phyloP scores from a whole-genome alignment of 2,888 invertebrate genomes.

The Dasysyrphus tricinctus region DNA sequence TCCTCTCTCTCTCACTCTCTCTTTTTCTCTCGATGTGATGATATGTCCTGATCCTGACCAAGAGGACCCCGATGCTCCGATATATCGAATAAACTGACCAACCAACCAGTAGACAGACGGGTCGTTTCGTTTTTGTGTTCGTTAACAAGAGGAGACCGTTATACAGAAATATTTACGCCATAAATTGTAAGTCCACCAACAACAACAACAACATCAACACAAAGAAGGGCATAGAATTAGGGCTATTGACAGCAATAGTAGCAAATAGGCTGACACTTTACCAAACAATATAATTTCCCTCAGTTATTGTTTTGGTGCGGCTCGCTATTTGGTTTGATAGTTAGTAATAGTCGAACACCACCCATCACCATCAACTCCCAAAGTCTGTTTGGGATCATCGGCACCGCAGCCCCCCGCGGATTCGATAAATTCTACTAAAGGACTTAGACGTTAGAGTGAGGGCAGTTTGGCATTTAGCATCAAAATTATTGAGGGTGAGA shows the following conservation, averaged over 20 bases:
- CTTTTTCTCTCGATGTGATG: constrained; percentile 21
- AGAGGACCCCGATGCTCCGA: constrained; percentile 18
- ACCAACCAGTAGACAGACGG: constrained; percentile 31
- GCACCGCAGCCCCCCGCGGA: constrained; percentile 22
- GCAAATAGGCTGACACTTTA: constrained; percentile 71
- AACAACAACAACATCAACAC: constrained; percentile 29
- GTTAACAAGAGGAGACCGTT: constrained; percentile 42
- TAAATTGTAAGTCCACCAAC: constrained; percentile 56
- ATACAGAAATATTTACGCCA: constrained; percentile 58
- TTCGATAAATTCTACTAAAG: constrained; percentile 45
- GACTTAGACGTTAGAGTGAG: not conserved
- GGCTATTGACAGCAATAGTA: constrained; percentile 60
- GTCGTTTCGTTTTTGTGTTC: constrained; percentile 27
- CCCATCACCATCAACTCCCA: not conserved
- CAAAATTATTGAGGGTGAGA: constrained; percentile 41
- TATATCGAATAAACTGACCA: not conserved
- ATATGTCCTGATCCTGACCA: constrained; percentile 31
- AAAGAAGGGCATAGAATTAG: constrained; percentile 12
- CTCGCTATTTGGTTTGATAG: constrained; percentile 37
- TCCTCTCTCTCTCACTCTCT: not conserved
- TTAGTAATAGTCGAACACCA: constrained; percentile 27
- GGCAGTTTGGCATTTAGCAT: constrained; percentile 61
- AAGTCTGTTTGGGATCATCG: constrained; percentile 21
- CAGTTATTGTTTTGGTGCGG: constrained; percentile 67
- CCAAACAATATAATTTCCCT: constrained; percentile 67